A percentile compares a stretch with the other conserved stretches of the same genome.
phyloP scores from a whole-genome alignment of 30 jellyfish, hydroid and myxozoan genomes.

The Pseudorhiza aurosa region DNA sequence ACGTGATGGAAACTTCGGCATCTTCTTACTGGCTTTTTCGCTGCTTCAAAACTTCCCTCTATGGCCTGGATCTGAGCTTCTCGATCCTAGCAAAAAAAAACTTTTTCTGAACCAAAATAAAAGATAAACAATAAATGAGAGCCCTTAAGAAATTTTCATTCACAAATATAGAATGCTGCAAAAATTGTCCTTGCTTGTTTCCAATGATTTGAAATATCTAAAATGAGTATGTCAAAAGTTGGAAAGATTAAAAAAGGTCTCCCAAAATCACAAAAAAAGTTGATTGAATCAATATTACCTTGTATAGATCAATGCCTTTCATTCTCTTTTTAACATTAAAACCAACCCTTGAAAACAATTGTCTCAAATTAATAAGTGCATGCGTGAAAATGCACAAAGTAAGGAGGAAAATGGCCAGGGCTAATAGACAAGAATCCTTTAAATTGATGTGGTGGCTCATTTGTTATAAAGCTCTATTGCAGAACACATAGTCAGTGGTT shows the following conservation, averaged over 20 bases:
- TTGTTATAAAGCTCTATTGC: too few species aligned
- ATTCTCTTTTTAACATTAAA: constrained; percentile 74
- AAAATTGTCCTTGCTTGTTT: too few species aligned
- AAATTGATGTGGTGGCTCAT: too few species aligned
- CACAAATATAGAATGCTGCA: too few species aligned
- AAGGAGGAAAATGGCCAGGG: too few species aligned
- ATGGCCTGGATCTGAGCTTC: constrained; percentile 90
- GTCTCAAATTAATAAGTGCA: too few species aligned
- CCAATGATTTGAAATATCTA: too few species aligned
- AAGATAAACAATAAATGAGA: background rate
- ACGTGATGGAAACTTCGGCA: too few species aligned
- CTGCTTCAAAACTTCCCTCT: constrained; percentile 98
- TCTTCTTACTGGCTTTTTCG: constrained; percentile 94
- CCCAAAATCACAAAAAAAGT: background rate
- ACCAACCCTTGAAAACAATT: constrained; percentile 82
- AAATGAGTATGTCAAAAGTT: too few species aligned
- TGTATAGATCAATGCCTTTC: constrained; percentile 91
- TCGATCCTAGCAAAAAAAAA: constrained; percentile 70
- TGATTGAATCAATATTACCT: constrained; percentile 48
- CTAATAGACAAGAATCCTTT: too few species aligned
- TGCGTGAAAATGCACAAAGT: background rate
- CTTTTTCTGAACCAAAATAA: background rate
- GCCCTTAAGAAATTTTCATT: too few species aligned
- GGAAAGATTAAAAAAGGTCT: background rate
- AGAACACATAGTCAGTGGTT: background rate